Evolutionary conservation across 2,113 vertebrate species (phyloP).

Genomic region (Cheilinus undulatus): DNA sequence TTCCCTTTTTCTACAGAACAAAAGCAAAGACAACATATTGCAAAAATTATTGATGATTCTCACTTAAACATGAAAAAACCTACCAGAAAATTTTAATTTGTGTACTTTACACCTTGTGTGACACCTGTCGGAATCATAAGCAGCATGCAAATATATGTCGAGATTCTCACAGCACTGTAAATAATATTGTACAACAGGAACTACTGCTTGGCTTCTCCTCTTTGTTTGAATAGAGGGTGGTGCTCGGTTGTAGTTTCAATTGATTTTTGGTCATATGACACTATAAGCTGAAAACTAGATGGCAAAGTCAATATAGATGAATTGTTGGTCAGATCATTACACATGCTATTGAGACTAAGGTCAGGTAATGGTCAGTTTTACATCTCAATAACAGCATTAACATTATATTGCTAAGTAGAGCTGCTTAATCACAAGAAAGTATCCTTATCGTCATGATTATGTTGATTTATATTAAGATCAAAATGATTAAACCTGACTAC

Average conservation of each 20-base stretch:
- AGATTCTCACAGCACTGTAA: conserved; percentile 1
- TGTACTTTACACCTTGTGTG: neutral
- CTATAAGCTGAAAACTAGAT: conserved; percentile 20
- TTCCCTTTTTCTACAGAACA: neutral
- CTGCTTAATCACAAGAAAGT: no score
- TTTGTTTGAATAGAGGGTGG: conserved; percentile 44
- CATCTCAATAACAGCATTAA: conserved; percentile 18
- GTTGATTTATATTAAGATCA: no score
- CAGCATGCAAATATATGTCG: neutral
- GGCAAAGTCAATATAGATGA: conserved; percentile 43
- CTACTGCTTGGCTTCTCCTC: conserved; percentile 6
- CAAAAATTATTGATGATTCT: neutral
- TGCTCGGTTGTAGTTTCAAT: conserved; percentile 50
- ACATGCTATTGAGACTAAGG: conserved; percentile 40
- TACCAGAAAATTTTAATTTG: neutral
- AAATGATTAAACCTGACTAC: no score
- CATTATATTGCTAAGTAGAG: neutral
- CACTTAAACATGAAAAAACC: conserved; percentile 4
- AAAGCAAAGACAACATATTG: neutral
- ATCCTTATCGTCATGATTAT: no score
- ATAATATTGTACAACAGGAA: conserved; percentile 37
- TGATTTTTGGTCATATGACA: conserved; percentile 70
- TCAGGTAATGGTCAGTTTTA: conserved; percentile 37
- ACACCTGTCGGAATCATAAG: neutral
- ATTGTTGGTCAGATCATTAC: conserved; percentile 40